Base-by-base conservation (phyloP, 2,113 vertebrate species). In the Glaucidium brasilianum region DNA sequence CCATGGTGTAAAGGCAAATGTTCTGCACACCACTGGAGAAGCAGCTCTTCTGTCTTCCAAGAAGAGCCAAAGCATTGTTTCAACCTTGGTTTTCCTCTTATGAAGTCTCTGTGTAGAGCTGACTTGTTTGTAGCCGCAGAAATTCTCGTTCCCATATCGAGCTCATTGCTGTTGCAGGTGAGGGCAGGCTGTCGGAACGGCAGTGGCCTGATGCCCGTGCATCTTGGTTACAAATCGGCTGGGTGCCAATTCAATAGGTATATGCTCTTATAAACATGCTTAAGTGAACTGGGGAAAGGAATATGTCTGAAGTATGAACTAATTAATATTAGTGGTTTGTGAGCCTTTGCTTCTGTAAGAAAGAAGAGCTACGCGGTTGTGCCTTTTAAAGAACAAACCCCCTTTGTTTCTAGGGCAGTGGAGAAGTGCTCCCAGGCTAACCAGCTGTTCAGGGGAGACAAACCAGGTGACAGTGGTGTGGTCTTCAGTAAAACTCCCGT, bases 1-100 rank as follows among this genome's bases (percentile, higher is more conserved):
- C 64, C 18, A 5, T 2, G 0, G 41, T 12, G 9, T 14, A 2
- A 19, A 30, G 11, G 43, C 73, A 23, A 71, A 13, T 0, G 3
- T 16, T 50, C 2, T 30, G 0, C 25, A 2, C 1, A 2, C 41
- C 1, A 0, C 16, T 34, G 27, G 14, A 81, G 53, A 77, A 55
- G 50, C 25, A 29, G 81, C 23, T 32, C 17, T 92, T 55, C 25
- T 67, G 26, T 35, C 45, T n/a, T 34, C 18, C 21, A 9, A 39
- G 15, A 43, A 26, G 27, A 63, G 64, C 47, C 62, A 23, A 32
- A 74, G 30, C 22, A 11, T 49, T 11, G 4, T 82, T 78, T 63
- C 56, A 41, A 1, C 16, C 27, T 1, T 1, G 23, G 25, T 30
- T 80, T 91, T 68, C 15, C 49, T 72, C 60, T 53, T 0, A 0